phyloP scores from a whole-genome alignment of 2,888 invertebrate genomes.

The Cataglyphis albicans region DNA sequence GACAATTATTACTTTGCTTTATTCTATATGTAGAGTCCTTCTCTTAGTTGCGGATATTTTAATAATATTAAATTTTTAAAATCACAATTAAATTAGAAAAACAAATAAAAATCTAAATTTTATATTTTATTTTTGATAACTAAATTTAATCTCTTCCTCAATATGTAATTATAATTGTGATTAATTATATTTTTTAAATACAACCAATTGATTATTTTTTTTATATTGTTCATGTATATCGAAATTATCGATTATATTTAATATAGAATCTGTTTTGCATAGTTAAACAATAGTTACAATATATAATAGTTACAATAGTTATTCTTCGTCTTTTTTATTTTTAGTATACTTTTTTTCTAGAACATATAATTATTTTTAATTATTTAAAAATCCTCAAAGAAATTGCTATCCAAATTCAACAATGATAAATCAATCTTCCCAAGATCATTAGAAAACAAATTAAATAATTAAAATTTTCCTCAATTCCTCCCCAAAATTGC shows the following conservation, averaged over 20 bases:
- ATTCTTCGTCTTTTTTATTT: not conserved
- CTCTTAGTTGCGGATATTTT: not conserved
- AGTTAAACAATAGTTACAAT: not conserved
- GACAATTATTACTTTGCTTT: not conserved
- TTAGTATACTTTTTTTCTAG: not conserved
- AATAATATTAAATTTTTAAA: not conserved
- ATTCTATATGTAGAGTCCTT: not conserved
- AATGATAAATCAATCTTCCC: not conserved
- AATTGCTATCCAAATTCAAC: not conserved
- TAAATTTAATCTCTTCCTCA: not conserved
- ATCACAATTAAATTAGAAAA: not conserved
- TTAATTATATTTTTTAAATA: not conserved
- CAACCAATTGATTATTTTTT: not conserved
- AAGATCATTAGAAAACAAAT: not conserved
- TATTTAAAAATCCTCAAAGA: not conserved
- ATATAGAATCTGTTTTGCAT: not conserved
- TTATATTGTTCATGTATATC: not conserved
- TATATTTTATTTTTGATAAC: not conserved
- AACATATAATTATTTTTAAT: not conserved
- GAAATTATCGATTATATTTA: not conserved
- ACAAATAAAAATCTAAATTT: conserved; percentile 7
- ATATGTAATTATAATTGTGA: not conserved
- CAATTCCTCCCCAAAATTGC: not conserved
- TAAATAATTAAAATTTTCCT: not conserved
- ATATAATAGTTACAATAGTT: too few species aligned